Base-by-base conservation (phyloP, 92 coral and sea anemone species). In the Galaxea fascicularis region DNA sequence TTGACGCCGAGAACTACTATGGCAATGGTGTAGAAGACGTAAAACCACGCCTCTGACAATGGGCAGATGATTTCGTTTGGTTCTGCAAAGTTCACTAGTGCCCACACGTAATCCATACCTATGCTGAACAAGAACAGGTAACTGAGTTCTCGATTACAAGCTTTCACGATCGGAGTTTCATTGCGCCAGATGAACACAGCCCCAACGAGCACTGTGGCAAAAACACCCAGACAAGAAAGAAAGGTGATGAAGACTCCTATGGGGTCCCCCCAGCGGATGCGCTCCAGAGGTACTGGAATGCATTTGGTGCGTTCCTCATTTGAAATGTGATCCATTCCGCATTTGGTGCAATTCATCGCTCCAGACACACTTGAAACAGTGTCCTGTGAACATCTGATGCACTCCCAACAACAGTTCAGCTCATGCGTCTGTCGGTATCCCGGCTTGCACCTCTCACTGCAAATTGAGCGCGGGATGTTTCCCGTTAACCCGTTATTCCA, bases 401-500 rank as follows among this genome's bases (percentile, higher is more conserved):
- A 94, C 54, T 94, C 91, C 98, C 98, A 94, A 31, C 98, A 94
- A 31, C 98, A 94, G 46, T 88, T 87, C 4, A 89, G 71, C 51
- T 86, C 70, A 29, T 35, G 66, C 6, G 98, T 94, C 71, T 94
- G 98, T 73, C 98, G 87, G 67, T 73, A 86, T 6, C 98, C 98
- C 29, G 98, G 95, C 11, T 26, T 41, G 62, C 98, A 94, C 0
- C 26, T 57, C 67, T 91, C 95, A 29, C 88, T 90, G 71, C 98
- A 94, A 39, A 94, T 89, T 27, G 98, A 94, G 47, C 86, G 85
- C 16, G 98, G 98, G 53, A 91, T 45, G 9, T 54, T 78, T 18
- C 91, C 93, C 49, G 79, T 41, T 16, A 47, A 46, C 35, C 85
- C 91, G 25, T 91, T 82, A 68, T 72, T 85, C 98, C 98, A 94